Evolutionary conservation across 2,888 invertebrate species (phyloP), one percentile per base, ranked within the genome.

Genomic region (Flexamia atlantica): DNA sequence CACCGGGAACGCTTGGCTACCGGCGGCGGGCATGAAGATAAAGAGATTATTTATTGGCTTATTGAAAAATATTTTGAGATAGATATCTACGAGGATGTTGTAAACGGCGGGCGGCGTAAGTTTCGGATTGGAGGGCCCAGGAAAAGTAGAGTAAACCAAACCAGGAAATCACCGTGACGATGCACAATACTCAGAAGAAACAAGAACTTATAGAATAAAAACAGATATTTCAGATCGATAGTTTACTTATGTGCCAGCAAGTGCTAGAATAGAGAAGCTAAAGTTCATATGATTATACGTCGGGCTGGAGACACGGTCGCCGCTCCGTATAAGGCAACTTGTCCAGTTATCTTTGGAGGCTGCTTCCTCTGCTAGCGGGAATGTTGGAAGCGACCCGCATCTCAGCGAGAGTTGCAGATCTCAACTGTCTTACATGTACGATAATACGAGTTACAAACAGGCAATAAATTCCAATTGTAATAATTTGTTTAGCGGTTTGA

Each of bases 331-430:
- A 64, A 17, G 64, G 64, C 28, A 64, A 14, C 64, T 64, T 64
- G 64, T 23, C 57, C 57, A 10, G 57, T 57, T 57, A 23, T 57
- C 57, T 57, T 36, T 9, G 36, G 36, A 36, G 36, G 36, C 36
- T 36, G 5, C 36, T 36, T 50, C 50, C 50, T 64, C 64, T 28
- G 64, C 28, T 28, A 64, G 30, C 30, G 28, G 64, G 28, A 23
- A 23, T 23, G 20, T 23, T 64, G 64, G 64, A 64, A 64, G 64
- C 64, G 64, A 20, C 64, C 64, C 64, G 64, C 30, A 64, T 64
- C 64, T 28, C 46, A 17, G 46, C 46, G 2, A 46, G 36, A 36
- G 36, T 36, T 36, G 36, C n/a, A n/a, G n/a, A n/a, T n/a, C n/a
- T n/a, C n/a, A n/a, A n/a, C n/a, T n/a, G n/a, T n/a, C n/a, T n/a